Percentiles rank a stretch among this genome's conserved stretches.
Evolutionary conservation across 2,113 vertebrate genomes (phyloP).

Genomic region (Clarias macrocephalus): DNA sequence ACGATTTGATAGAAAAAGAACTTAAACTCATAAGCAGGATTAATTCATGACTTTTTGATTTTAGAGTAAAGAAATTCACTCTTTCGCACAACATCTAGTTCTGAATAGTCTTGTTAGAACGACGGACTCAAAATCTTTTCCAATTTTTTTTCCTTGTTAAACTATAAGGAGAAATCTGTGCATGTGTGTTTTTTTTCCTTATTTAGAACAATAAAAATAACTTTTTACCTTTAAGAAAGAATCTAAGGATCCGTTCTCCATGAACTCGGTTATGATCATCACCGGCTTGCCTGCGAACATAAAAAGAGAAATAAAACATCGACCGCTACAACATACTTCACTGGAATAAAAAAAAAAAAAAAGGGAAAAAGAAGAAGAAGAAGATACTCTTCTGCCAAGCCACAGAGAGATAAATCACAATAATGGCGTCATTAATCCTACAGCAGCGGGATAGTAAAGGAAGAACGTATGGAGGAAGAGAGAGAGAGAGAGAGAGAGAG

Average conservation of each 20-base stretch:
- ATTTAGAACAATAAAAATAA: background rate
- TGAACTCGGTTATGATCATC: slow-evolving; percentile 98
- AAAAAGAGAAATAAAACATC: slow-evolving; percentile 1
- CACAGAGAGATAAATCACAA: slow-evolving; percentile 52
- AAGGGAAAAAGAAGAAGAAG: background rate
- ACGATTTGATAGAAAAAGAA: too few species aligned
- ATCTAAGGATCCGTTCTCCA: slow-evolving; percentile 97
- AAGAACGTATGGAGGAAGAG: slow-evolving; percentile 2
- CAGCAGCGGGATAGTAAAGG: slow-evolving; percentile 43
- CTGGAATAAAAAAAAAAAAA: background rate
- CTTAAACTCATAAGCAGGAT: background rate
- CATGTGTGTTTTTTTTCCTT: background rate
- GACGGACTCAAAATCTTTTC: background rate
- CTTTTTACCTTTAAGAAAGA: slow-evolving; percentile 92
- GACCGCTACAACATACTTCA: slow-evolving; percentile 10
- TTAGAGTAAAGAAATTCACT: background rate
- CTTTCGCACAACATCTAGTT: background rate
- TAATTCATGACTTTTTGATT: background rate
- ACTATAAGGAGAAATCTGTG: too few species aligned
- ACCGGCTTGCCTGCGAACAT: slow-evolving; percentile 81
- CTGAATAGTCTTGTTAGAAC: background rate
- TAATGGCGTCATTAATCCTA: slow-evolving; percentile 55
- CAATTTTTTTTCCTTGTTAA: too few species aligned
- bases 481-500: background rate
- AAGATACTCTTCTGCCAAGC: slow-evolving; percentile 31